A percentile compares a stretch with the other conserved stretches of the same genome.
Evolutionary conservation across 2,797 vertebrate species (phyloP).

Genomic region (Lerista edwardsae): DNA sequence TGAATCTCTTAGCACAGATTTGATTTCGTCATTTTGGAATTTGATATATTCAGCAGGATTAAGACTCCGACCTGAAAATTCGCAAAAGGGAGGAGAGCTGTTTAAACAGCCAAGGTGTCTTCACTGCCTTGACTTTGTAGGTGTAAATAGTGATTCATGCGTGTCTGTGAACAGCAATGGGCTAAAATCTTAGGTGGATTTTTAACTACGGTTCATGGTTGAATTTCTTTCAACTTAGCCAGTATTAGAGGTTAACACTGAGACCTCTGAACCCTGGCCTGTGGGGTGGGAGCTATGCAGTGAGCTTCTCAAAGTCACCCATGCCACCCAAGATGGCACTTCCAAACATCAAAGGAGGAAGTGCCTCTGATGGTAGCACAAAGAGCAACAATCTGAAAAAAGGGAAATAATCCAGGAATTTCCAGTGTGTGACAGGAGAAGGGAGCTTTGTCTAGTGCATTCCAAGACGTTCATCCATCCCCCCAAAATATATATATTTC

Average conservation of each 20-base stretch:
- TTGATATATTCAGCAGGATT: not conserved
- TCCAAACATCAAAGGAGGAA: not conserved
- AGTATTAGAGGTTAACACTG: slow-evolving; percentile 37
- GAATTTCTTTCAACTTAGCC: not conserved
- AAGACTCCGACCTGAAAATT: not conserved
- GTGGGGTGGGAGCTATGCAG: not conserved
- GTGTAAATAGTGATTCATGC: slow-evolving; percentile 44
- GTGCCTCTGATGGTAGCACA: not conserved
- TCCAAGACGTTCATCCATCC: not conserved
- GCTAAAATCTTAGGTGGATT: not conserved
- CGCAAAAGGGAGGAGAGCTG: not conserved
- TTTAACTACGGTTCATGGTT: slow-evolving; percentile 25
- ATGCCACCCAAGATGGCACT: not conserved
- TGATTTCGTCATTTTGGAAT: slow-evolving; percentile 43
- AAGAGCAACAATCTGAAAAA: not conserved
- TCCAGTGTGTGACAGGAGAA: not conserved
- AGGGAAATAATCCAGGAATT: not conserved
- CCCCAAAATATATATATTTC: not conserved
- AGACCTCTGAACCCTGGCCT: slow-evolving; percentile 27
- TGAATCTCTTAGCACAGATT: slow-evolving; percentile 54
- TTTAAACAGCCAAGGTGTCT: slow-evolving; percentile 17
- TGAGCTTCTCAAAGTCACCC: not conserved
- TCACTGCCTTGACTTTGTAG: slow-evolving; percentile 52
- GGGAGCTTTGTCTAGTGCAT: not conserved
- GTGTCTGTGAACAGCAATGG: not conserved